Base-by-base conservation (phyloP, 2,888 invertebrate genomes). In the Anthrax anthrax region DNA sequence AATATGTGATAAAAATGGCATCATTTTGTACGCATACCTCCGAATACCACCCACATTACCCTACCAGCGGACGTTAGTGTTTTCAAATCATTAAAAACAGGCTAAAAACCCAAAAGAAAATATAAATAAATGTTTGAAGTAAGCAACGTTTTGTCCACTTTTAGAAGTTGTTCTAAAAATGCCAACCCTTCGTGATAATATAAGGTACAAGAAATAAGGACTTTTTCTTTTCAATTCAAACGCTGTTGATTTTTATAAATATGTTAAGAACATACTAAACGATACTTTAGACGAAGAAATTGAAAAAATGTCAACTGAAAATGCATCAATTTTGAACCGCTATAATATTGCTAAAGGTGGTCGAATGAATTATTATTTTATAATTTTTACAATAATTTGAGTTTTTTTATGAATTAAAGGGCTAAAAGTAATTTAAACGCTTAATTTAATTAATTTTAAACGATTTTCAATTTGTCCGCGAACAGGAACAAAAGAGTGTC, bases 1-100 rank as follows among this genome's bases (percentile, higher is more conserved):
- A n/a, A 48, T 48, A 41, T 50, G 50, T 18, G 14, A 27, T 17
- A 16, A 43, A 1, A 12, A 43, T 1, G 16, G 38, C 23, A 47
- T 47, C 1, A 51, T 47, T 42, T 23, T 49, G 6, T 47, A 45
- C 27, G 42, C 44, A 12, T 42, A 2, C 45, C 48, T 9, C 49
- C 47, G 14, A 54, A 52, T 18, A 50, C 52, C 4, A 51, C 50
- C 1, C 52, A 54, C 42, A 52, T 51, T 14, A 49, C 47, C 36
- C 47, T 51, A 39, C 51, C 55, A 16, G 49, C 50, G 1, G 50
- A 54, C 43, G 50, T 52, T 12, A 50, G 50, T 27, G 48, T 44
- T 14, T 52, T 50, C 47, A 52, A 51, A 39, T 43, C 43, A 1
- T 18, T 53, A 18, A 53, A 53, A 49, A 42, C 45, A 5, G 47